Evolutionary conservation across 2,888 invertebrate species (phyloP).

Genomic region (Lithophane socia): DNA sequence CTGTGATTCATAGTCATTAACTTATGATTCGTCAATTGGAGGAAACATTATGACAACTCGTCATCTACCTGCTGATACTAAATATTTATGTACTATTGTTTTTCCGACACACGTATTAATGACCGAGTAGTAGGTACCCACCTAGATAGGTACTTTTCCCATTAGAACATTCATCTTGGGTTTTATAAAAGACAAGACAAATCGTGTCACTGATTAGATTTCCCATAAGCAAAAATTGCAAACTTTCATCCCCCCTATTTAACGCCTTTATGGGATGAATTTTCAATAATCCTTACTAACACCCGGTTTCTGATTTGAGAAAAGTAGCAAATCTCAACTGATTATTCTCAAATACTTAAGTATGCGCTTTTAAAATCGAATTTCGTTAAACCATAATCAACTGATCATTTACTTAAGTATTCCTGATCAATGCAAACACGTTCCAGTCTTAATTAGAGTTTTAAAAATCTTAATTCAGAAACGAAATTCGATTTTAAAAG

Average conservation of each 20-base stretch:
- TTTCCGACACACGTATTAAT: background rate
- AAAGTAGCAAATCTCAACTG: too few species aligned
- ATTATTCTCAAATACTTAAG: too few species aligned
- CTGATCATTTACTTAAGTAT: too few species aligned
- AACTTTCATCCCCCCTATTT: background rate
- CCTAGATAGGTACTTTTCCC: background rate
- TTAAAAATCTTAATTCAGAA: too few species aligned
- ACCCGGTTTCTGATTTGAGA: too few species aligned
- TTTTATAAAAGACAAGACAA: background rate
- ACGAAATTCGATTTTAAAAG: too few species aligned
- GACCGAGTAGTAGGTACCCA: background rate
- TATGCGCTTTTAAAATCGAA: too few species aligned
- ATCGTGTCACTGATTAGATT: background rate
- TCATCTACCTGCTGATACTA: constrained; percentile 12
- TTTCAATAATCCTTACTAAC: background rate
- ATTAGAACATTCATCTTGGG: background rate
- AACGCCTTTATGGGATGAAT: background rate
- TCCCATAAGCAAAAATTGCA: background rate
- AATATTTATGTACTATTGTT: background rate
- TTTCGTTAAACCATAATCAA: too few species aligned
- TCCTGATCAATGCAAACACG: too few species aligned
- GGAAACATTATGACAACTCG: background rate
- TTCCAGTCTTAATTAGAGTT: too few species aligned
- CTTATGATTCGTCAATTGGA: background rate
- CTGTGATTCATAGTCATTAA: constrained; percentile 7